phyloP scores from a whole-genome alignment of 2,888 invertebrate genomes.

The Parapristionchus giblindavisi region DNA sequence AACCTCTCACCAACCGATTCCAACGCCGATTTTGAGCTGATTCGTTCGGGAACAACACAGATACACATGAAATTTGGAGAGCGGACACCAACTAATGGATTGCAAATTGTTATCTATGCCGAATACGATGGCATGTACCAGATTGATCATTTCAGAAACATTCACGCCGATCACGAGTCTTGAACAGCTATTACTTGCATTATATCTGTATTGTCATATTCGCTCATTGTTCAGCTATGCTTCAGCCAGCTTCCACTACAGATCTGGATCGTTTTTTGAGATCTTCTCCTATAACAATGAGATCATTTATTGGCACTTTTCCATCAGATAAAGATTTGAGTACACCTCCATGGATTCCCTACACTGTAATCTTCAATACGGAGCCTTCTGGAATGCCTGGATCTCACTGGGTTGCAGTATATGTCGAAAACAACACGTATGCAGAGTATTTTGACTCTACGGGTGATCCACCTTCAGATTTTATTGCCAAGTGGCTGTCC shows the following conservation, averaged over 20 bases:
- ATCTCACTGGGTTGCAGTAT: conserved; percentile 13
- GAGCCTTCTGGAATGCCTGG: conserved; percentile 24
- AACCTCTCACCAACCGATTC: conserved; percentile 11
- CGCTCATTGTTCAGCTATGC: conserved; percentile 1
- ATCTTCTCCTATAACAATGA: background rate
- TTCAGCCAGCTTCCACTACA: background rate
- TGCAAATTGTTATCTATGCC: conserved; percentile 21
- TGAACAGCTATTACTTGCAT: background rate
- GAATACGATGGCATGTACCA: conserved; percentile 29
- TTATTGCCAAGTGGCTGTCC: conserved; percentile 2
- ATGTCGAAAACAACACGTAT: background rate
- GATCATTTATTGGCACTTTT: background rate
- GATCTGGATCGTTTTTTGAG: conserved; percentile 22
- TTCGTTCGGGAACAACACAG: conserved; percentile 16
- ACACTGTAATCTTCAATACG: conserved; percentile 2
- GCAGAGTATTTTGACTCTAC: conserved; percentile 11
- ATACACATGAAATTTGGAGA: conserved; percentile 31
- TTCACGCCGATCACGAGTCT: conserved; percentile 19
- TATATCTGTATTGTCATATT: background rate
- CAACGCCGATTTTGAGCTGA: conserved; percentile 19
- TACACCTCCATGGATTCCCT: conserved; percentile 4
- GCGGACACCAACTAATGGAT: background rate
- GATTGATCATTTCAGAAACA: conserved; percentile 30
- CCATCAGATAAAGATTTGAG: background rate
- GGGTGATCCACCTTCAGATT: background rate